These are phyloP conservation scores for Hippocampus kuda DNA, from an alignment of 2,797 vertebrate species.

Conservation along the genomic window DNA sequence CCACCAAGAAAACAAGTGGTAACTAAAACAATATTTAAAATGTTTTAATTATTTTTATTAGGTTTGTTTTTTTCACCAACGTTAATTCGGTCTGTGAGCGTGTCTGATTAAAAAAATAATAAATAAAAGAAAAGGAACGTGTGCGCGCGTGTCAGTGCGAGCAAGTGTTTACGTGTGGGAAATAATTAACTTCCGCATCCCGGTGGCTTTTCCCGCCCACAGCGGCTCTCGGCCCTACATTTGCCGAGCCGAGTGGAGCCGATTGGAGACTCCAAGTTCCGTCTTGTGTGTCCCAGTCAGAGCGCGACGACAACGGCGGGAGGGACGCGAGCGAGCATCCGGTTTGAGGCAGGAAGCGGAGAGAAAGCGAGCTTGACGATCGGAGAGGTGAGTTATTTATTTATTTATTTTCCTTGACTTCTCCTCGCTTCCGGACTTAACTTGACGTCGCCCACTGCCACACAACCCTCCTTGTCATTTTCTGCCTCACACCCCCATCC, in stretches of 20 bases:
- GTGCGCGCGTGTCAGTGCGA: neutral
- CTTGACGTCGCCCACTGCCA: constrained; percentile 31
- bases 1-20: too few species aligned
- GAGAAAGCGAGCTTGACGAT: neutral
- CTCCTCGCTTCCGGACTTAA: constrained; percentile 41
- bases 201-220: constrained; percentile 34
- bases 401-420: constrained; percentile 4
- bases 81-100: neutral
- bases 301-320: constrained; percentile 8
- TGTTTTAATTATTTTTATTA: too few species aligned
- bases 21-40: too few species aligned
- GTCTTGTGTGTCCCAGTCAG: constrained; percentile 7
- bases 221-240: constrained; percentile 17
- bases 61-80: neutral
- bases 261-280: constrained; percentile 1
- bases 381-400: neutral
- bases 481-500: neutral
- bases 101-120: neutral
- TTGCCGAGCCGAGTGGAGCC: constrained; percentile 9
- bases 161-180: constrained; percentile 17
- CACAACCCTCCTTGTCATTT: neutral
- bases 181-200: constrained; percentile 47
- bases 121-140: too few species aligned
- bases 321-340: constrained; percentile 12
- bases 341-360: constrained; percentile 5